Evolutionary conservation across 2,888 invertebrate species (phyloP), one percentile per base, ranked within the genome.

Genomic region (Meta bourneti): DNA sequence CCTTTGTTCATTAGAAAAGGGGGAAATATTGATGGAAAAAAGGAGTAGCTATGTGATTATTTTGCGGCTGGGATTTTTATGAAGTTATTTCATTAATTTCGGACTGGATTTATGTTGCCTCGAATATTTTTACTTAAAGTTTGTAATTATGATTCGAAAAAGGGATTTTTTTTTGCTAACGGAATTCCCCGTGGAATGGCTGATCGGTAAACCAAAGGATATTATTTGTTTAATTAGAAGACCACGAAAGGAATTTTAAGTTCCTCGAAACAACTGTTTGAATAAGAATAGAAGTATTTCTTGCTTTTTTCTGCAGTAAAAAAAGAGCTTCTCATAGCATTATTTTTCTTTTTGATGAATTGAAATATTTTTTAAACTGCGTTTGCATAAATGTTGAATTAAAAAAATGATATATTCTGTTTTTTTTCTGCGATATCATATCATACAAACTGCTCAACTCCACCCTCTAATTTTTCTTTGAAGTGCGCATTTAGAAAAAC

Each of bases 11-110:
- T 69, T 19, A 77, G 48, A 52, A 51, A 69, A 69, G 16, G 16
- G 52, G n/a, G 61, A 51, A 48, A 69, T 52, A 13, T 20, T 16
- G 34, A 5, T 8, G 54, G n/a, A 75, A 75, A 72, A 72, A 83
- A 75, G 34, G 72, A 84, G n/a, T 75, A 51, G 74, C 49, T 48
- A 48, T 69, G 49, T 51, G 51, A 85, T 85, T 61, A 85, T 74
- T 85, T 69, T 20, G 20, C 61, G 69, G 34, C 19, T 77, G 9
- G 51, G 34, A 61, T 75, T 75, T 70, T 69, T 70, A 61, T 19
- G 72, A 85, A 70, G 77, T 85, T 85, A 78, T 85, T 85, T 85
- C 85, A 78, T 85, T 85, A 77, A 77, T 70, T 77, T 51, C 51
- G 16, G 16, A 49, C 49, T 49, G 48, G 51, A 85, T 78, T 61